Conservation (phyloP, 2,113 vertebrate species). For the Cariama cristata region DNA sequence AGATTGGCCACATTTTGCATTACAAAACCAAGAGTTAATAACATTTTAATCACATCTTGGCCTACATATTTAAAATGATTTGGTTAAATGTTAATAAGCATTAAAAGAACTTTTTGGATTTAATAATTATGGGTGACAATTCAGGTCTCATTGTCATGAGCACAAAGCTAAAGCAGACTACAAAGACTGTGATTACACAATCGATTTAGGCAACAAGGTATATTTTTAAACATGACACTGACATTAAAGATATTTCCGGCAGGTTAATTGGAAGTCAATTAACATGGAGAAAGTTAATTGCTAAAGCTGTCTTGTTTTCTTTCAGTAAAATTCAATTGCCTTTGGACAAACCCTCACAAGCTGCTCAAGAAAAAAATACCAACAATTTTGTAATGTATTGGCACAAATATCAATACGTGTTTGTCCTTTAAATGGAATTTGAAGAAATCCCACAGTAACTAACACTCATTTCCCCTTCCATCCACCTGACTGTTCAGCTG, state of each 20-base stretch:
- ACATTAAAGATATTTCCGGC: conserved; percentile 34
- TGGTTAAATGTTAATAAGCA: conserved; percentile 39
- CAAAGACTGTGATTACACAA: conserved; percentile 34
- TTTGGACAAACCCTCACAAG: conserved; percentile 28
- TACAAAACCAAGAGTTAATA: neutral
- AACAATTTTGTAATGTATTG: conserved; percentile 11
- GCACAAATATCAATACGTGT: neutral
- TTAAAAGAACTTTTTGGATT: conserved; percentile 24
- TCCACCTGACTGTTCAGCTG: neutral
- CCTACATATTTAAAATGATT: neutral
- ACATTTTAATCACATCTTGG: conserved; percentile 13
- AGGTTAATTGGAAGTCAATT: conserved; percentile 76
- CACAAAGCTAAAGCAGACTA: conserved; percentile 55
- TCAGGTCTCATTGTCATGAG: conserved; percentile 39
- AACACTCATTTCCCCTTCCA: neutral
- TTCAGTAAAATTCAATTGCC: conserved; percentile 56
- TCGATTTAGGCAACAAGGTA: conserved; percentile 30
- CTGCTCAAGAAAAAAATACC: neutral
- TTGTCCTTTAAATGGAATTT: neutral
- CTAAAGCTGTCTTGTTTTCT: conserved; percentile 46
- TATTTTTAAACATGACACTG: conserved; percentile 66
- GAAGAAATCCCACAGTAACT: neutral
- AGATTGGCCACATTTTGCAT: neutral
- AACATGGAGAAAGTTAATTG: conserved; percentile 73
- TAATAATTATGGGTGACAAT: conserved; percentile 11